A percentile compares a stretch with the other conserved stretches of the same genome.
These are phyloP conservation scores for Oxystoma pomonae DNA, from an alignment of 2,888 invertebrate species.

Conservation along the genomic window DNA sequence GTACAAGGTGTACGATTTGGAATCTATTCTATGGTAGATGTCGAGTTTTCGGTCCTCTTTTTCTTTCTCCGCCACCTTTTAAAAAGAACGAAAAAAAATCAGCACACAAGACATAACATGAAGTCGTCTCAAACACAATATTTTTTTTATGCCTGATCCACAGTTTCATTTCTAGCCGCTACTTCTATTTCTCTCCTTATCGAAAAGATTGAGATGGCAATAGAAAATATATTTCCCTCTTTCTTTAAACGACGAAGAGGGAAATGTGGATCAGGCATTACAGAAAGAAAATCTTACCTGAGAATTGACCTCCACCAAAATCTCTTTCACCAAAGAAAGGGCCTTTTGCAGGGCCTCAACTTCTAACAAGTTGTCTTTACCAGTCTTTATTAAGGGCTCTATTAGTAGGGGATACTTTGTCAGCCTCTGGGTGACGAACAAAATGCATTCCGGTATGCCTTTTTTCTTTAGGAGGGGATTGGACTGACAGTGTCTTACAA, in stretches of 20 bases:
- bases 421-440: conserved; percentile 91
- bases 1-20: conserved; percentile 84
- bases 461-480: conserved; percentile 89
- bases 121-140: too few relatives aligned
- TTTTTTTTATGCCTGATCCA: too few relatives aligned
- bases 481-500: conserved; percentile 80
- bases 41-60: conserved; percentile 84
- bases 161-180: too few relatives aligned
- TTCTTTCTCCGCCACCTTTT: conserved; percentile 86
- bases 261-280: too few relatives aligned
- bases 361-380: conserved; percentile 76
- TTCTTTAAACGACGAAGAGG: too few relatives aligned
- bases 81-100: too few relatives aligned
- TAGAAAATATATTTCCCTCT: too few relatives aligned
- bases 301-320: conserved; percentile 86
- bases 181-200: too few relatives aligned
- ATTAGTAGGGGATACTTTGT: conserved; percentile 93
- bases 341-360: conserved; percentile 76
- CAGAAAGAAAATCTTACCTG: too few relatives aligned
- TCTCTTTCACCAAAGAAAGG: conserved; percentile 77
- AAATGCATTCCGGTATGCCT: conserved; percentile 92
- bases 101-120: too few relatives aligned
- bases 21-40: conserved; percentile 89
- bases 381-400: conserved; percentile 88
- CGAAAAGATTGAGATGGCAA: too few relatives aligned